Evolutionary conservation across 2,888 invertebrate species (phyloP), one percentile per base, ranked within the genome.

Genomic region (Magallana nippona): DNA sequence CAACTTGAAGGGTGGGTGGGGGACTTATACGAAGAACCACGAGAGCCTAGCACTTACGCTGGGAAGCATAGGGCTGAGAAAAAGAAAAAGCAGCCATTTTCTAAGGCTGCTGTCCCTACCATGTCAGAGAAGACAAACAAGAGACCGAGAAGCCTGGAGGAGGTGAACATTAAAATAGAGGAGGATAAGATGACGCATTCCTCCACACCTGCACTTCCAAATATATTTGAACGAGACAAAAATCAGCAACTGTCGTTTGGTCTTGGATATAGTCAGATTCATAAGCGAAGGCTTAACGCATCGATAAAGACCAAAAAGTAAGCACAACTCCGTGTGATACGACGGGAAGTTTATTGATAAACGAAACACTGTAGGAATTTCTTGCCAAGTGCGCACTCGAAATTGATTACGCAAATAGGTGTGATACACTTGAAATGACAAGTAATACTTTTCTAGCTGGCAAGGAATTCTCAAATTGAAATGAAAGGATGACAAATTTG

Each of bases 1-100:
- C 89, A 91, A 82, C 87, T 91, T n/a, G 90, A 90, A 27, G 87
- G 89, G 0, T 91, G 89, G 89, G 89, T 91, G 8, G 88, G 89
- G 1, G 87, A 87, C 71, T 82, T 88, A 57, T 86, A 87, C 27
- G 84, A 86, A 11, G 88, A 86, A 27, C 87, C 85, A 57, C 82
- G 81, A 58, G 84, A 85, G 2, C 63, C 86, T n/a, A 63, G 44
- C 1, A 80, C 83, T 5, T 80, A 85, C 15, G 62, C 57, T 55
- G 77, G 63, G 44, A 63, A 58, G 2, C 62, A 57, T 55, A 22
- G 81, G 17, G 62, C 60, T 5, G 55, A 58, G 1, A 80, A 77
- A 58, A 82, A 84, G 55, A 83, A 84, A 58, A 83, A 83, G 56
- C 60, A 83, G 79, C 62, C 71, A 2, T 84, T 81, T 55, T 78